Evolutionary conservation across 2,113 vertebrate species (phyloP).

Genomic region (Platycercus adscitus): DNA sequence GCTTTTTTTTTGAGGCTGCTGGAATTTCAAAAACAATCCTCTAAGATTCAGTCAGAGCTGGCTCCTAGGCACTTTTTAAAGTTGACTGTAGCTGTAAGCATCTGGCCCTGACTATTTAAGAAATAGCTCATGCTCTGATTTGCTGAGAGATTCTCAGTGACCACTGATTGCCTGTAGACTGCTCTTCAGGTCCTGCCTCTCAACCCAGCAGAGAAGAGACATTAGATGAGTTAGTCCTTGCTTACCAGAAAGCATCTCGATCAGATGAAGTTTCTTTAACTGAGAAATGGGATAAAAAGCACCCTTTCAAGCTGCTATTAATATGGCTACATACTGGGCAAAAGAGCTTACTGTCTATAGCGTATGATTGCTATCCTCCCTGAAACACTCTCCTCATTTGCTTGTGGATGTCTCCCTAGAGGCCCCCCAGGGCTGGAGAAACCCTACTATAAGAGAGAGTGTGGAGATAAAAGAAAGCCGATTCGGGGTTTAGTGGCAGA

Average conservation of each 20-base stretch:
- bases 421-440: background rate
- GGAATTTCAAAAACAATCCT: background rate
- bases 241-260: background rate
- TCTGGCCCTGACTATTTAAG: background rate
- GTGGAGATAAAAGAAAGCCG: background rate
- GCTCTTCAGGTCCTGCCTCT: background rate
- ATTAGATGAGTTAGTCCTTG: background rate
- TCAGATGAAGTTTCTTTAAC: background rate
- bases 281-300: background rate
- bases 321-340: background rate
- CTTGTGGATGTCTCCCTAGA: background rate
- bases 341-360: background rate
- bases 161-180: background rate
- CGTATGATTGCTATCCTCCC: background rate
- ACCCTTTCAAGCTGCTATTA: background rate
- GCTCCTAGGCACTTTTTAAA: background rate
- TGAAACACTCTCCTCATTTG: background rate
- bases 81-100: background rate
- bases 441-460: background rate
- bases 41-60: background rate
- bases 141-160: background rate
- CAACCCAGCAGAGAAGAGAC: background rate
- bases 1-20: background rate
- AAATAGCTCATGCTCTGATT: background rate
- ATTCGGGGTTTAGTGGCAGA: background rate